phyloP scores from a whole-genome alignment of 2,113 vertebrate species.

The Lycocorax pyrrhopterus region DNA sequence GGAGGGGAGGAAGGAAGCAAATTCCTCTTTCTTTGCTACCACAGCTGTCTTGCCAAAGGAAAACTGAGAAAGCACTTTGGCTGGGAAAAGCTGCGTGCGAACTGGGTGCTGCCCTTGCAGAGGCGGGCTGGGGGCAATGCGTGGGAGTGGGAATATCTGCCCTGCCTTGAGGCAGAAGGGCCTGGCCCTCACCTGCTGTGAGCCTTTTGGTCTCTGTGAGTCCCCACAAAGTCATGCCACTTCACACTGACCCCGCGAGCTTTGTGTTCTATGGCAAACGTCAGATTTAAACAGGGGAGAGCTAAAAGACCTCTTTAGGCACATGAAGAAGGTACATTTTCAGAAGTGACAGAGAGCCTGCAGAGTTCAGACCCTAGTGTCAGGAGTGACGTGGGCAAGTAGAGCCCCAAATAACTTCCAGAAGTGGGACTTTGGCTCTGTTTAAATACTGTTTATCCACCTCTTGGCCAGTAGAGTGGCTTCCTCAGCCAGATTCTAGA shows the following conservation, averaged over 20 bases:
- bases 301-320: neutral
- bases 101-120: rapidly evolving
- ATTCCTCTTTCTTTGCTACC: neutral
- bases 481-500: conserved; percentile 1
- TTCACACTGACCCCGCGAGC: neutral
- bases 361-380: neutral
- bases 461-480: neutral
- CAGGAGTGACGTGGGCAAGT: neutral
- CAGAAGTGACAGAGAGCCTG: neutral
- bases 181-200: neutral
- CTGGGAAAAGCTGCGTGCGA: neutral
- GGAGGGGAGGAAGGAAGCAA: neutral
- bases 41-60: neutral
- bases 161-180: neutral
- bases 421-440: neutral
- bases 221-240: neutral
- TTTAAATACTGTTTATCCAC: neutral
- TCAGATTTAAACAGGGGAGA: neutral
- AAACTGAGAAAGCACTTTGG: neutral
- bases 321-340: neutral
- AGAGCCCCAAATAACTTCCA: neutral
- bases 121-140: neutral
- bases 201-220: neutral
- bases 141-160: neutral
- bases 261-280: neutral